Evolutionary conservation across 2,113 vertebrate genomes (phyloP).

Genomic region (Diadophis punctatus): DNA sequence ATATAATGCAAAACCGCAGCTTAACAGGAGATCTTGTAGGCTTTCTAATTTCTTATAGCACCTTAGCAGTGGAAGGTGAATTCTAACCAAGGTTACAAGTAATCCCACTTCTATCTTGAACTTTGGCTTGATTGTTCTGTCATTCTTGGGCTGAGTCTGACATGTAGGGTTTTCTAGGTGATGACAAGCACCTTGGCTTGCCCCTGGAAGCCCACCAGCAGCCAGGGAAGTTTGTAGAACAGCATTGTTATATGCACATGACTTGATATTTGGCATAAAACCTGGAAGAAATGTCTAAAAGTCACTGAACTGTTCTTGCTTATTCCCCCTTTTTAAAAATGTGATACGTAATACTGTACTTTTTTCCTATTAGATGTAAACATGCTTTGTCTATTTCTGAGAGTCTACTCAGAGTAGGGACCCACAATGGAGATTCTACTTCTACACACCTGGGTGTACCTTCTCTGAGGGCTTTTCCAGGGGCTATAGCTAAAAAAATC

Average conservation of each 20-base stretch:
- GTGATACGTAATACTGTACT: neutral
- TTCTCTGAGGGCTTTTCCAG: neutral
- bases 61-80: neutral
- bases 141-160: neutral
- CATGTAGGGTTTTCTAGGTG: neutral
- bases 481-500: neutral
- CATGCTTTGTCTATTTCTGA: neutral
- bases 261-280: neutral
- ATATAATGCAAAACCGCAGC: neutral
- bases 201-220: neutral
- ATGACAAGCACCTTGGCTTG: neutral
- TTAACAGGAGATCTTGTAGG: neutral
- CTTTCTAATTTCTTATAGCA: neutral
- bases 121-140: neutral
- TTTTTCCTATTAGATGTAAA: neutral
- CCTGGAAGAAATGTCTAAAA: neutral
- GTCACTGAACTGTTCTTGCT: neutral
- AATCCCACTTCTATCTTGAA: neutral
- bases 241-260: neutral
- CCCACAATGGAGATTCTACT: neutral
- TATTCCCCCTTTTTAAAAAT: neutral
- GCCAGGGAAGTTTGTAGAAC: neutral
- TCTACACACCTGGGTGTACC: neutral
- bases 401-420: neutral
- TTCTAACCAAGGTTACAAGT: neutral